Evolutionary conservation across 1,140 invertebrate genomes (phyloP).

Genomic region (Galendromus occidentalis): DNA sequence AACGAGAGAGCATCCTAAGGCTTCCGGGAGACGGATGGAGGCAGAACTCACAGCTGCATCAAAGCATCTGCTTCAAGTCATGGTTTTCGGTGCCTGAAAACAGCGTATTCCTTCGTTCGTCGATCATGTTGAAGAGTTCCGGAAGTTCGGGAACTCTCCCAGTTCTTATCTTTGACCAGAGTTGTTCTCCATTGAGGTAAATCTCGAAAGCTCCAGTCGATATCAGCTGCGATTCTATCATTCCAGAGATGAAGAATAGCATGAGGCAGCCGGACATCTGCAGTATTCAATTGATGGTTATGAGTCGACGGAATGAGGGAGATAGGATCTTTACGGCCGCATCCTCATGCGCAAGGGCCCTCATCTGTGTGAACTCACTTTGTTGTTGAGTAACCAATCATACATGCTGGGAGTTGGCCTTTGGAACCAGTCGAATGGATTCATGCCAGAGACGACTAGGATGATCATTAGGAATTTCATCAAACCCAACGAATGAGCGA

Average conservation of each 20-base stretch:
- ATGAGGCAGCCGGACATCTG: conserved; percentile 78
- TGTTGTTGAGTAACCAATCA: not conserved
- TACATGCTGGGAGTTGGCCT: not conserved
- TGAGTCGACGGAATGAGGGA: too few species aligned
- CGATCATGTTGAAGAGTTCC: conserved; percentile 91
- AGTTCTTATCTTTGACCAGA: conserved; percentile 96
- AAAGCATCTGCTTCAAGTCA: too few species aligned
- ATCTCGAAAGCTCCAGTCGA: conserved; percentile 98
- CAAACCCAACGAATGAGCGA: not conserved
- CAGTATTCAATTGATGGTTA: conserved; percentile 11
- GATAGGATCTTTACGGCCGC: too few species aligned
- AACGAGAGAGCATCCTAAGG: too few species aligned
- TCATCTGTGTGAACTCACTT: not conserved
- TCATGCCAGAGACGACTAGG: not conserved
- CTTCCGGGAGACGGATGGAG: too few species aligned
- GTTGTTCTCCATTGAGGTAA: conserved; percentile 80
- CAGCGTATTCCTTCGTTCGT: conserved; percentile 38
- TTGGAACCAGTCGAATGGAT: not conserved
- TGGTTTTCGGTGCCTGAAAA: not conserved
- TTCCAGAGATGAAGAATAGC: conserved; percentile 82
- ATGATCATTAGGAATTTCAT: not conserved
- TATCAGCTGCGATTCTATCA: conserved; percentile 74
- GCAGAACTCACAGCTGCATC: too few species aligned
- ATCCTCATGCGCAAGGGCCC: too few species aligned
- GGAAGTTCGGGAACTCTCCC: conserved; percentile 82